Conservation (phyloP, 2,888 invertebrate genomes). For the Rhagium mordax region DNA sequence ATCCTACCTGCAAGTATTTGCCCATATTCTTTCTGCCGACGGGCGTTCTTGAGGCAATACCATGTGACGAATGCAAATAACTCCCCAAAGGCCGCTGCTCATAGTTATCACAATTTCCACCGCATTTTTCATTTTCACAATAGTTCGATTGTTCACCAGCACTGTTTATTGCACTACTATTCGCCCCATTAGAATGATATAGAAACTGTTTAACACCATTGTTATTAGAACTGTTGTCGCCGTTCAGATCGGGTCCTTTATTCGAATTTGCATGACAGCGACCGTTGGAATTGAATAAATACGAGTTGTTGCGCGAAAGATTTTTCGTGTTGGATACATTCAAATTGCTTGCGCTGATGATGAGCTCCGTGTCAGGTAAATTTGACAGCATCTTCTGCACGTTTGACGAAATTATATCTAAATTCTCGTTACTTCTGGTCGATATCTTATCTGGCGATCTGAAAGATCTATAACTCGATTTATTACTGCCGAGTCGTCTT, state of each 20-base stretch:
- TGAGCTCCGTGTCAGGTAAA: constrained; percentile 69
- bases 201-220: constrained; percentile 46
- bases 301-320: constrained; percentile 56
- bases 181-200: constrained; percentile 43
- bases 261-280: constrained; percentile 43
- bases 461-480: constrained; percentile 47
- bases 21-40: constrained; percentile 67
- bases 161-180: constrained; percentile 30
- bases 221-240: constrained; percentile 10
- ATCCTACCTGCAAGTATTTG: constrained; percentile 66
- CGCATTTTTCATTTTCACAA: constrained; percentile 52
- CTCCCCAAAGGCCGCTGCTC: constrained; percentile 65
- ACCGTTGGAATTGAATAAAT: constrained; percentile 50
- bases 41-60: constrained; percentile 68
- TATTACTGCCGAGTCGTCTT: constrained; percentile 44
- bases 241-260: constrained; percentile 36
- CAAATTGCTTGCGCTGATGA: constrained; percentile 63
- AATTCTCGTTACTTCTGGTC: constrained; percentile 63
- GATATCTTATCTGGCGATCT: constrained; percentile 53
- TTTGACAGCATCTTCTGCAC: constrained; percentile 74
- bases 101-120: constrained; percentile 54
- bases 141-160: constrained; percentile 17
- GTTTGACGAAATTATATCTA: constrained; percentile 70
- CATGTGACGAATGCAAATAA: constrained; percentile 66
- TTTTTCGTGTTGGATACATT: constrained; percentile 43